phyloP scores from a whole-genome alignment of 1,140 invertebrate genomes.

The Goniozus legneri region DNA sequence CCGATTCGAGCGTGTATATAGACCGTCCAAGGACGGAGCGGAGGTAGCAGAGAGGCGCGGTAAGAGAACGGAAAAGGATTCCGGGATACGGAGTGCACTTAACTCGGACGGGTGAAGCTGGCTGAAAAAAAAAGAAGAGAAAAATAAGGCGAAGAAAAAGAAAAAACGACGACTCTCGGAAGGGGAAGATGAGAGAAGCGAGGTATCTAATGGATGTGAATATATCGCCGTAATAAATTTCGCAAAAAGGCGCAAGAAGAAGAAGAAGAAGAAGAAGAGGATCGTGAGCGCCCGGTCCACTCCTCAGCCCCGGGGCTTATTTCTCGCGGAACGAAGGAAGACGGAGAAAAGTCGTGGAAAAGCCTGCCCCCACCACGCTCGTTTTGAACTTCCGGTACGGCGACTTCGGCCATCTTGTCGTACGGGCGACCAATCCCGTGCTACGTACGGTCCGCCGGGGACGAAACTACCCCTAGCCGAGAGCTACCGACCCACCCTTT shows the following conservation, averaged over 20 bases:
- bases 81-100: constrained; percentile 38
- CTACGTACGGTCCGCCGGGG: constrained; percentile 12
- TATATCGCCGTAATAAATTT: constrained; percentile 57
- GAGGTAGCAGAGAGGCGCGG: neutral
- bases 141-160: constrained; percentile 18
- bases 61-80: constrained; percentile 12
- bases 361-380: constrained; percentile 30
- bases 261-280: constrained; percentile 1
- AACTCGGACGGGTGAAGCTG: constrained; percentile 19
- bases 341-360: constrained; percentile 30
- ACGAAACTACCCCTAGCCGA: constrained; percentile 40
- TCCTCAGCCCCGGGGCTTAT: constrained; percentile 20
- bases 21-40: neutral
- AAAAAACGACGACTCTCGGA: constrained; percentile 3
- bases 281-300: constrained; percentile 8
- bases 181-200: constrained; percentile 27
- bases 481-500: constrained; percentile 34
- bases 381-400: constrained; percentile 48
- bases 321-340: constrained; percentile 20
- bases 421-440: constrained; percentile 36
- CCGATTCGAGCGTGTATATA: no score
- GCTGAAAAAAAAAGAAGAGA: neutral
- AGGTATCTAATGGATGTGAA: constrained; percentile 55
- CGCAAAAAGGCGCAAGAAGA: constrained; percentile 38
- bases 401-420: constrained; percentile 45